Conservation (phyloP, 2,113 vertebrate genomes). For the Callorhinus ursinus region DNA sequence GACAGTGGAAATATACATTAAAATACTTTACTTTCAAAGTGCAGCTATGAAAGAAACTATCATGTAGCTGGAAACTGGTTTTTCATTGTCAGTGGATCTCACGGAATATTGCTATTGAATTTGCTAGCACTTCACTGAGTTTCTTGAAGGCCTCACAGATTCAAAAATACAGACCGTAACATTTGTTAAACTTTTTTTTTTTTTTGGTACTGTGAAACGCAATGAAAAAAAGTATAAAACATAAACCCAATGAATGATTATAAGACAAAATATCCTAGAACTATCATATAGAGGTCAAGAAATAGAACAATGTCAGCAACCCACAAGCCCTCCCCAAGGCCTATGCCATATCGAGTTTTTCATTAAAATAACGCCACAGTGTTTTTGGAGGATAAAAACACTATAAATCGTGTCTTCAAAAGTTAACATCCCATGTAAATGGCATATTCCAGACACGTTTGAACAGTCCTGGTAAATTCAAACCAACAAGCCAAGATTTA, state of each 20-base stretch:
- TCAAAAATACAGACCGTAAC: not conserved
- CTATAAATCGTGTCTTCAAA: not conserved
- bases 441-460: not conserved
- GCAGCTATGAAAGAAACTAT: not conserved
- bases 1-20: not conserved
- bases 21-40: not conserved
- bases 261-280: not conserved
- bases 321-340: not conserved
- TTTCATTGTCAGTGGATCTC: not conserved
- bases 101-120: not conserved
- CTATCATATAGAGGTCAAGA: not conserved
- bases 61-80: not conserved
- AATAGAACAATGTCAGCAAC: not conserved
- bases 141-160: not conserved
- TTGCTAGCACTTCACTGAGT: not conserved
- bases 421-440: not conserved
- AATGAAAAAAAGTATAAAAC: not conserved
- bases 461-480: slow-evolving; percentile 29
- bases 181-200: not conserved
- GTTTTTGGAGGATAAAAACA: not conserved
- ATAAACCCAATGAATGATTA: not conserved
- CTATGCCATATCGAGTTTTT: not conserved
- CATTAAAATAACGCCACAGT: not conserved
- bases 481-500: not conserved
- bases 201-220: not conserved